Percentiles rank a stretch among this genome's conserved stretches.
phyloP scores from a whole-genome alignment of 2,797 vertebrate genomes.

The Adelosebastes latens region DNA sequence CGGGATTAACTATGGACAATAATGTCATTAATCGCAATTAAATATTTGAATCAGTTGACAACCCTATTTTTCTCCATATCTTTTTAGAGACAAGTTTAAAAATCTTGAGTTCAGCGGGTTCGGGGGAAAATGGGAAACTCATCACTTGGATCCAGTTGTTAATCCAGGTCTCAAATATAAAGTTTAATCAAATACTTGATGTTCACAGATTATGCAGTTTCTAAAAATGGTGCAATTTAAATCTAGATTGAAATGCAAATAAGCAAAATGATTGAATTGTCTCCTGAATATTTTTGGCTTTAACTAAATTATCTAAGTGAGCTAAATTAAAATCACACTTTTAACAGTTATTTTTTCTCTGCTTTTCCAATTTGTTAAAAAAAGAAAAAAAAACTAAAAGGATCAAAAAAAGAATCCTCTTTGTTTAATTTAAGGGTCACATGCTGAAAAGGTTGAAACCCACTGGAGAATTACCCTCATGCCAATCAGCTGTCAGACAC shows the following conservation, averaged over 20 bases:
- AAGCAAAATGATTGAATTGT: background rate
- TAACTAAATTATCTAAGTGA: background rate
- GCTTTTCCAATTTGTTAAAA: background rate
- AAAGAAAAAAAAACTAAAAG: background rate
- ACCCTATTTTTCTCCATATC: too few relatives aligned
- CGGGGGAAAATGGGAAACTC: background rate
- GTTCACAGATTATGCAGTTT: background rate
- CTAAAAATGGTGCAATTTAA: background rate
- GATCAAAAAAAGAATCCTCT: background rate
- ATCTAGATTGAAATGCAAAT: background rate
- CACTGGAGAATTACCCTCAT: constrained; percentile 6
- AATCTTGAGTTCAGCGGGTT: background rate
- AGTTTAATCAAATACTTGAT: background rate
- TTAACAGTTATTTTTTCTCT: background rate
- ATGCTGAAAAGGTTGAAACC: constrained; percentile 22
- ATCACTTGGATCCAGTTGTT: background rate
- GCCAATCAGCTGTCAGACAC: constrained; percentile 48
- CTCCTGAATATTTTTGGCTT: background rate
- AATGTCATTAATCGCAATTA: too few relatives aligned
- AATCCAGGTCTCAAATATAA: background rate
- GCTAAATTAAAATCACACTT: background rate
- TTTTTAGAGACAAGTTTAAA: background rate
- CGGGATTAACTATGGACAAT: too few relatives aligned
- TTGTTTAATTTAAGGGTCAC: constrained; percentile 26
- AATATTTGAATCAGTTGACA: too few relatives aligned